Percentiles rank a stretch among this genome's conserved stretches.
phyloP scores from a whole-genome alignment of 2,113 vertebrate genomes.

The Phoenicopterus ruber region DNA sequence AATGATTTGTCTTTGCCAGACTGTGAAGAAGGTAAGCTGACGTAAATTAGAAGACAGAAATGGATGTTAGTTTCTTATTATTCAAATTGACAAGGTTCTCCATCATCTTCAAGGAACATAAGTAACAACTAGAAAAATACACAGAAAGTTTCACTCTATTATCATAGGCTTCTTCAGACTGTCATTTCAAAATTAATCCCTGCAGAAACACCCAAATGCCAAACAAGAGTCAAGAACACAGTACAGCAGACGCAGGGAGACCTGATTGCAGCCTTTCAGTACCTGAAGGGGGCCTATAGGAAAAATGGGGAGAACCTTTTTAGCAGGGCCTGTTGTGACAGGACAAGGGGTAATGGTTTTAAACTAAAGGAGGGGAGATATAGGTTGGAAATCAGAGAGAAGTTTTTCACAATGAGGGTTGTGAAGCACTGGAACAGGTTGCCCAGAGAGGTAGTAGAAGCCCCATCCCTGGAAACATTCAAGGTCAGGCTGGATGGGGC shows the following conservation, averaged over 20 bases:
- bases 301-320: too few relatives aligned
- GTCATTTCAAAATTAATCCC: not conserved
- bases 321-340: too few relatives aligned
- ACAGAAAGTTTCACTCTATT: not conserved
- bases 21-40: constrained; percentile 63
- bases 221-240: not conserved
- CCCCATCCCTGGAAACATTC: too few relatives aligned
- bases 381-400: too few relatives aligned
- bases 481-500: too few relatives aligned
- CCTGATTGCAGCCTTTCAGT: too few relatives aligned
- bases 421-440: too few relatives aligned
- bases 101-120: constrained; percentile 3
- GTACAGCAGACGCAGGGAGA: not conserved
- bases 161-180: not conserved
- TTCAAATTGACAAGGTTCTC: constrained; percentile 40
- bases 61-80: constrained; percentile 52
- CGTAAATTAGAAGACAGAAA: constrained; percentile 63
- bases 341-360: too few relatives aligned
- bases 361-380: too few relatives aligned
- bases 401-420: too few relatives aligned
- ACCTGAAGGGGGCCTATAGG: too few relatives aligned
- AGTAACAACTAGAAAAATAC: not conserved
- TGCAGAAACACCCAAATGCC: not conserved
- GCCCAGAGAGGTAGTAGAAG: too few relatives aligned
- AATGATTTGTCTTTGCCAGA: constrained; percentile 70